Evolutionary conservation across 2,113 vertebrate genomes (phyloP).

Genomic region (Zootoca vivipara): DNA sequence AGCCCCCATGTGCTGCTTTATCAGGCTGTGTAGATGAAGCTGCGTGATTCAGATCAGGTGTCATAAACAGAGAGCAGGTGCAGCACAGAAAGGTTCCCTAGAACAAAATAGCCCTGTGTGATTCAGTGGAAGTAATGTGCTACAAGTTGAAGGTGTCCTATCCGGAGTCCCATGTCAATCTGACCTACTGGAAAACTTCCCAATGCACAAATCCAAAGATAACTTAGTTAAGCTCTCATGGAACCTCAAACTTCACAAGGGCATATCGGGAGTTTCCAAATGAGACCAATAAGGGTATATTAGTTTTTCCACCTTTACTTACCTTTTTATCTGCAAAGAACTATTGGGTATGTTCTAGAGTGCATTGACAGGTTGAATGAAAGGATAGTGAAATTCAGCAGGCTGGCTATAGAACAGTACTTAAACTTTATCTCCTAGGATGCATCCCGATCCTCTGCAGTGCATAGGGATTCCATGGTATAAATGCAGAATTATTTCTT

Average conservation of each 20-base stretch:
- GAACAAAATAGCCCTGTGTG: background rate
- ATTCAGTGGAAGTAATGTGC: background rate
- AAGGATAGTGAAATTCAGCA: background rate
- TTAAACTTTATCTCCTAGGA: background rate
- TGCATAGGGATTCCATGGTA: no score
- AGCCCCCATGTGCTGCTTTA: no score
- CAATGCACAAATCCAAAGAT: background rate
- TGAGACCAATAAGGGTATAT: background rate
- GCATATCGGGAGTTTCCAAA: background rate
- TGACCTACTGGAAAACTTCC: background rate
- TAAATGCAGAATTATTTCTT: background rate
- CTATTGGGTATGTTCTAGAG: background rate
- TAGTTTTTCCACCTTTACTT: background rate
- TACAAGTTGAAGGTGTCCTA: background rate
- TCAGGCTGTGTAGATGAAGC: background rate
- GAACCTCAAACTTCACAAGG: background rate
- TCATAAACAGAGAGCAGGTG: constrained; percentile 29
- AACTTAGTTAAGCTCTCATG: background rate
- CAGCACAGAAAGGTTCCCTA: constrained; percentile 7
- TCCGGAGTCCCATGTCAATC: background rate
- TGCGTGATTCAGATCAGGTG: background rate
- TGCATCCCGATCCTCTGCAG: background rate
- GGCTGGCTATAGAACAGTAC: no score
- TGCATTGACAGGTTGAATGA: background rate
- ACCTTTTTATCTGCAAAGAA: background rate